A percentile compares a stretch with the other conserved stretches of the same genome.
Conservation (phyloP, 2,113 vertebrate species). For the Phoxinus phoxinus region DNA sequence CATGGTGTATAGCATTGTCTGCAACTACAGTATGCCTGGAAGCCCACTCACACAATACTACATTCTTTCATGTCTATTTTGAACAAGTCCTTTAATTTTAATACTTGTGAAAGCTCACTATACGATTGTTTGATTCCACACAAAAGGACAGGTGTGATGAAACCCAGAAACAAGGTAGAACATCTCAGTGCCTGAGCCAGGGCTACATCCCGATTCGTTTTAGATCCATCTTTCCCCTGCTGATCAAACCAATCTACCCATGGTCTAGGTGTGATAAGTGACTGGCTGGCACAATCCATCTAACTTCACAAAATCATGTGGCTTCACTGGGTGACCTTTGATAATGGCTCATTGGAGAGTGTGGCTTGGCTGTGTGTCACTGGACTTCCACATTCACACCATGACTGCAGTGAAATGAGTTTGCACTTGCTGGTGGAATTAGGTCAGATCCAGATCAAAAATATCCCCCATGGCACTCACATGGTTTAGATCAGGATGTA, state of each 20-base stretch:
- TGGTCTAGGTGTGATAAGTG: constrained; percentile 37
- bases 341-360: constrained; percentile 45
- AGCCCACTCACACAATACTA: constrained; percentile 20
- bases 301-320: constrained; percentile 27
- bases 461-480: constrained; percentile 46
- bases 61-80: background rate
- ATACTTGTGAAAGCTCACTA: constrained; percentile 30
- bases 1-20: constrained; percentile 38
- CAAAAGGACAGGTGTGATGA: background rate
- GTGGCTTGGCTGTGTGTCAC: constrained; percentile 27
- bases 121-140: background rate
- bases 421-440: constrained; percentile 49
- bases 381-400: constrained; percentile 45
- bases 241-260: constrained; percentile 33
- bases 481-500: constrained; percentile 20
- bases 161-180: background rate
- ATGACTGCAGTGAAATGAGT: constrained; percentile 52
- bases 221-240: constrained; percentile 29
- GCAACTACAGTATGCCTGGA: constrained; percentile 19
- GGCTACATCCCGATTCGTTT: background rate
- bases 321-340: constrained; percentile 51
- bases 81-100: background rate
- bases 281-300: constrained; percentile 42
- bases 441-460: constrained; percentile 55
- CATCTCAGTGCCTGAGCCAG: background rate